These are phyloP conservation scores for Nesoenas mayeri DNA, from an alignment of 2,113 vertebrate species.

Conservation along the genomic window DNA sequence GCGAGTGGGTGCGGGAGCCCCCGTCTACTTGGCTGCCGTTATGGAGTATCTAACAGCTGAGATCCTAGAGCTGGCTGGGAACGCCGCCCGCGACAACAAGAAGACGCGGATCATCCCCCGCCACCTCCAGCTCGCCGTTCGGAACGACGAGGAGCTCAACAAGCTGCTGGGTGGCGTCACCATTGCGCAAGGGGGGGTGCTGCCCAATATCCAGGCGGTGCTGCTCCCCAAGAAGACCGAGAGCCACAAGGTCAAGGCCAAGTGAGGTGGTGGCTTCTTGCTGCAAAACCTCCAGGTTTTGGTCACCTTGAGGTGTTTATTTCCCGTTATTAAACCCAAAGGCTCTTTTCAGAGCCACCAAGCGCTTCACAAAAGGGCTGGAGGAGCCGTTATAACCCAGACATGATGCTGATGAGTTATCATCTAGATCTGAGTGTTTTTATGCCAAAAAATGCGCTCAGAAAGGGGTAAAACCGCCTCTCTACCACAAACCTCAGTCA, in stretches of 20 bases:
- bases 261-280: not conserved
- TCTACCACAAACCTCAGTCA: too few relatives aligned
- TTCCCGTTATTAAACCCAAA: not conserved
- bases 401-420: too few relatives aligned
- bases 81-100: constrained; percentile 92
- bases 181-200: constrained; percentile 83
- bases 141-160: constrained; percentile 93
- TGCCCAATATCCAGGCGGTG: too few relatives aligned
- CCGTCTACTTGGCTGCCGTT: constrained; percentile 88
- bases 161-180: constrained; percentile 91
- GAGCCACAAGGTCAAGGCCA: not conserved
- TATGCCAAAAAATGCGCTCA: too few relatives aligned
- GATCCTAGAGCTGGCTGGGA: constrained; percentile 90
- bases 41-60: constrained; percentile 92
- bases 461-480: too few relatives aligned
- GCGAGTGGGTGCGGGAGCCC: constrained; percentile 87
- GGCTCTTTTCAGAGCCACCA: not conserved
- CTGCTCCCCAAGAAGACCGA: too few relatives aligned
- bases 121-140: constrained; percentile 89
- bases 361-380: not conserved
- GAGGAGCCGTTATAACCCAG: not conserved
- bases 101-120: constrained; percentile 92
- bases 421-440: too few relatives aligned
- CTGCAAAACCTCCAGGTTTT: too few relatives aligned
- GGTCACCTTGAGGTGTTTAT: too few relatives aligned